A percentile compares a stretch with the other conserved stretches of the same genome.
Conservation (phyloP, 92 coral and sea anemone genomes). For the Heteractis magnifica region DNA sequence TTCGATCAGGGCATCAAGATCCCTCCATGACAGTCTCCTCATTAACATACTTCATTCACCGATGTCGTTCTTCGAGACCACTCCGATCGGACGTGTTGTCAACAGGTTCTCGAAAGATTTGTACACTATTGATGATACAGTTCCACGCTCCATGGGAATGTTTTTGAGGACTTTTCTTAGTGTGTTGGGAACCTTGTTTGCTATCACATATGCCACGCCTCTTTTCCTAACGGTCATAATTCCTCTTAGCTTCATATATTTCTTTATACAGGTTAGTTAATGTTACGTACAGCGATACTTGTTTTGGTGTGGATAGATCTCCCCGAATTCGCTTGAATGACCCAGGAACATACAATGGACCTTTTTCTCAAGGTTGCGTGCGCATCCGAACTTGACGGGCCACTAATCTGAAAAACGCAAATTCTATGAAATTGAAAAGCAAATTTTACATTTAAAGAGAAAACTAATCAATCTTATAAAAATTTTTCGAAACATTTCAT, state of each 20-base stretch:
- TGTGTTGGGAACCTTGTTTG: constrained; percentile 75
- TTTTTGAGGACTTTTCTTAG: constrained; percentile 59
- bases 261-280: constrained; percentile 73
- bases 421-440: background rate
- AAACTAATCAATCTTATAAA: too few species aligned
- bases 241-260: constrained; percentile 66
- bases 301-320: background rate
- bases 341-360: too few species aligned
- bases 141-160: constrained; percentile 48
- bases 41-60: constrained; percentile 79
- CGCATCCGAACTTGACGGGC: too few species aligned
- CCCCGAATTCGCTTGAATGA: too few species aligned
- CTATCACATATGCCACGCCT: constrained; percentile 88
- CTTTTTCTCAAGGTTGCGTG: too few species aligned
- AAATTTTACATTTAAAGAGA: too few species aligned
- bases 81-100: constrained; percentile 86
- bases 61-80: constrained; percentile 91
- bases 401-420: too few species aligned
- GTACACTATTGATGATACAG: constrained; percentile 76
- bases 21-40: constrained; percentile 69
- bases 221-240: constrained; percentile 73
- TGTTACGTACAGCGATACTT: background rate
- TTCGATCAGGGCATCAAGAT: constrained; percentile 74
- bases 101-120: constrained; percentile 95
- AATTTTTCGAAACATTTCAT: too few species aligned